Evolutionary conservation across 2,888 invertebrate species (phyloP), one percentile per base, ranked within the genome.

Genomic region (Laspeyria flexula): DNA sequence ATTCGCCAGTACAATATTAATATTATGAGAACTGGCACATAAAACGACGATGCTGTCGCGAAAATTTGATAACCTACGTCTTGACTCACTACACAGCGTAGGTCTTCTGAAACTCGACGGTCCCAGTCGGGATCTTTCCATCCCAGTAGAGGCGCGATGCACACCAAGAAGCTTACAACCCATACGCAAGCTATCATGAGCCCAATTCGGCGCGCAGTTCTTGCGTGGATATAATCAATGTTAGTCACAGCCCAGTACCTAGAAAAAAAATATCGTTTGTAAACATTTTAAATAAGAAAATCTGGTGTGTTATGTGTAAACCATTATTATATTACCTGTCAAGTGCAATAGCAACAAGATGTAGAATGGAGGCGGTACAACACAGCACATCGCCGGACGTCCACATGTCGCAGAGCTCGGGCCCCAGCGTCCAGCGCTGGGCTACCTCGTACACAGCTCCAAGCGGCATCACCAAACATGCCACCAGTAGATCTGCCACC

Each of bases 361-460:
- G 96, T 50, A 96, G 91, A 70, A 96, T 96, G 44, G 96, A 96
- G 33, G 96, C 96, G 21, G 96, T 96, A 87, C 98, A 98, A 86
- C 98, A 97, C 11, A 98, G 94, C 13, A 98, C 98, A 83, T 98
- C 98, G 52, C 96, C 96, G 27, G 96, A 96, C 23, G 97, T 97
- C 97, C 97, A 98, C 95, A 98, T 96, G 88, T 98, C 98, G 88
- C 98, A 98, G 50, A 97, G 93, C 77, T 96, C 96, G 21, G 97
- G 96, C 47, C 97, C 97, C 64, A 98, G 93, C 68, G 95, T 95
- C 97, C 97, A 97, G 84, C 96, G 94, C 80, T 95, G 94, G 61
- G 95, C 95, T 55, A 96, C 95, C 88, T 96, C 95, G 86, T 96
- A 96, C 65, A 96, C 96, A 47, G 96, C 96, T 46, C 95, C 95